Percentiles rank a stretch among this genome's conserved stretches.
Evolutionary conservation across 2,888 invertebrate species (phyloP).

Genomic region (Melipona beecheii): DNA sequence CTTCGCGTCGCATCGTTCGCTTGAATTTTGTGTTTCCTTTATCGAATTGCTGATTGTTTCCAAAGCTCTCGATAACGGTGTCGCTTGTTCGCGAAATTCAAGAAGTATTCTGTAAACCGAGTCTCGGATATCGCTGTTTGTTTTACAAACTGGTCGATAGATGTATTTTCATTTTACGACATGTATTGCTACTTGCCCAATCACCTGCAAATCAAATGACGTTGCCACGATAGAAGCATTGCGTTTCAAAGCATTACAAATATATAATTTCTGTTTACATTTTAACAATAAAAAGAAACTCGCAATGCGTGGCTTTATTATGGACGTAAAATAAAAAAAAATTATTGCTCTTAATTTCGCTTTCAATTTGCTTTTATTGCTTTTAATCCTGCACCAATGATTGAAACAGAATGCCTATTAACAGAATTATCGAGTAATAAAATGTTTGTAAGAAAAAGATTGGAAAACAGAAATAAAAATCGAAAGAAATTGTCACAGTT

Average conservation of each 20-base stretch:
- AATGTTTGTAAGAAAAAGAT: neutral
- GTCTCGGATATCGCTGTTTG: neutral
- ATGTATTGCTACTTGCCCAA: neutral
- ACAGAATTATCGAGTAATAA: too few relatives aligned
- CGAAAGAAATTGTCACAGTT: neutral
- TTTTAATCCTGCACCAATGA: too few relatives aligned
- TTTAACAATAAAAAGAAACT: neutral
- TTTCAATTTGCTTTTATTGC: too few relatives aligned
- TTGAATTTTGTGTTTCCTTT: conserved; percentile 19
- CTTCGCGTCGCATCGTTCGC: neutral
- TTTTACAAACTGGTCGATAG: conserved; percentile 17
- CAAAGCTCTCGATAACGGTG: conserved; percentile 20
- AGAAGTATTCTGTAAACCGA: conserved; percentile 15
- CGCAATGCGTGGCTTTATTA: too few relatives aligned
- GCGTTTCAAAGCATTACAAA: neutral
- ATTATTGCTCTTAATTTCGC: too few relatives aligned
- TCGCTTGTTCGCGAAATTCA: conserved; percentile 20
- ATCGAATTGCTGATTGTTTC: conserved; percentile 32
- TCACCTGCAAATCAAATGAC: neutral
- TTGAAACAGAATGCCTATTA: too few relatives aligned
- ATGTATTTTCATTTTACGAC: conserved; percentile 21
- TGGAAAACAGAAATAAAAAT: neutral
- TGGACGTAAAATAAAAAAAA: too few relatives aligned
- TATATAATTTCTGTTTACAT: neutral
- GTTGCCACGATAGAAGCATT: neutral